Evolutionary conservation across 2,113 vertebrate genomes (phyloP).

Genomic region (Numenius arquata): DNA sequence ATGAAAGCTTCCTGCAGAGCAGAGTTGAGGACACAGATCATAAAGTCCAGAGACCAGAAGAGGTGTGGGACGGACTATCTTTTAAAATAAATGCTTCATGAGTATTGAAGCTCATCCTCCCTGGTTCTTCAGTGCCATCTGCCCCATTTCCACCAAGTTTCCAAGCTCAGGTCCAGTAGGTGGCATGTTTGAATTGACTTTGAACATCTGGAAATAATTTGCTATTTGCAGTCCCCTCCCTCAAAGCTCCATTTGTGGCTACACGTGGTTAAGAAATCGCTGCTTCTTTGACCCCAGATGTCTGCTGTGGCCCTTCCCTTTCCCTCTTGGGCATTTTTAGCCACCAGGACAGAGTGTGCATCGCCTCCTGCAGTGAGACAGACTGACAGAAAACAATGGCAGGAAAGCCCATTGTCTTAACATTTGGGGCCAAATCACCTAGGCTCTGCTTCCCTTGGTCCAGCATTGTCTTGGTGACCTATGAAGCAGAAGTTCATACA

Average conservation of each 20-base stretch:
- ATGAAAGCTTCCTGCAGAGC: not conserved
- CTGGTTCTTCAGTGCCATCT: not conserved
- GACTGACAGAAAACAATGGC: not conserved
- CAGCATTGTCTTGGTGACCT: not conserved
- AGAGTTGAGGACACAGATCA: not conserved
- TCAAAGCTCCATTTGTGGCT: not conserved
- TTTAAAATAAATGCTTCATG: not conserved
- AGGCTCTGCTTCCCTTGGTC: not conserved
- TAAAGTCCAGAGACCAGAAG: not conserved
- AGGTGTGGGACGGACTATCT: not conserved
- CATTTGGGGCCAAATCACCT: not conserved
- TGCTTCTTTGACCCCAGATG: not conserved
- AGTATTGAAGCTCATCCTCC: not conserved
- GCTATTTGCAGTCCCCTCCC: not conserved
- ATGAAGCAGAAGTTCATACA: not conserved
- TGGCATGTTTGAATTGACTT: not conserved
- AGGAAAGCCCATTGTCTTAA: constrained; percentile 9
- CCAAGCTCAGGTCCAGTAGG: not conserved
- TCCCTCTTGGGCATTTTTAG: not conserved
- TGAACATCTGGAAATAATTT: not conserved
- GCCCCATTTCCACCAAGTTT: not conserved
- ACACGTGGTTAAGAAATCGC: not conserved
- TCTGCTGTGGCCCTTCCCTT: not conserved
- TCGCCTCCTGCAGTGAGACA: not conserved
- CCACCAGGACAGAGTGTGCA: not conserved